phyloP scores from a whole-genome alignment of 64 coral and sea anemone species.

The Montipora cactus region DNA sequence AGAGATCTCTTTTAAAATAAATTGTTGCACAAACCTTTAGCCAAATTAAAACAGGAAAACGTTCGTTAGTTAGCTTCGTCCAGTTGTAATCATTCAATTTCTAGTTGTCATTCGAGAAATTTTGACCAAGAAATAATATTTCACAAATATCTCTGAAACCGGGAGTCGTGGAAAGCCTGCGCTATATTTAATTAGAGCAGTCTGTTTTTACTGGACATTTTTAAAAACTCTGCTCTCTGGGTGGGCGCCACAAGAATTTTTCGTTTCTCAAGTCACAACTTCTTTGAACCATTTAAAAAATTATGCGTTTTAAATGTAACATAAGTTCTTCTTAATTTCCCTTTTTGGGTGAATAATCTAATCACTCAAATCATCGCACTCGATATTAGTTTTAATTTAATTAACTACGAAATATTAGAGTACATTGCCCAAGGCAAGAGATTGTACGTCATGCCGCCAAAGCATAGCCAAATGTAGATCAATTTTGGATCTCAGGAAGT shows the following conservation, averaged over 20 bases:
- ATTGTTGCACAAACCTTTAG: too few relatives aligned
- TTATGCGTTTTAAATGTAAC: conserved; percentile 1
- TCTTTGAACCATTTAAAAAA: neutral
- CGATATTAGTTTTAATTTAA: conserved; percentile 41
- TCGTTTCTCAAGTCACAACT: neutral
- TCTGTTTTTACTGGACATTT: neutral
- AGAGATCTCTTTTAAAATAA: neutral
- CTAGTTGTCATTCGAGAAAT: too few relatives aligned
- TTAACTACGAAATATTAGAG: conserved; percentile 13
- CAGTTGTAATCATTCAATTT: too few relatives aligned
- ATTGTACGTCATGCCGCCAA: neutral
- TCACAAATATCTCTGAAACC: too few relatives aligned
- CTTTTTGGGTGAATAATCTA: neutral
- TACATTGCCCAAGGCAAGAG: conserved; percentile 3
- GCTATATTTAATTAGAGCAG: too few relatives aligned
- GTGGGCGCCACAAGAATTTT: neutral
- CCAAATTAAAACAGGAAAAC: too few relatives aligned
- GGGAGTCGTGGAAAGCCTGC: too few relatives aligned
- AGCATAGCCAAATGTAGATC: too few relatives aligned
- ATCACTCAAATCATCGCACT: conserved; percentile 16
- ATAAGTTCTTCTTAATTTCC: conserved; percentile 2
- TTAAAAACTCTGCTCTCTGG: neutral
- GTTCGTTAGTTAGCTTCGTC: too few relatives aligned
- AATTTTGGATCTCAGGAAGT: neutral
- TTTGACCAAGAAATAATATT: too few relatives aligned